phyloP scores from a whole-genome alignment of 2,888 invertebrate species.

The Trachelus tabidus region DNA sequence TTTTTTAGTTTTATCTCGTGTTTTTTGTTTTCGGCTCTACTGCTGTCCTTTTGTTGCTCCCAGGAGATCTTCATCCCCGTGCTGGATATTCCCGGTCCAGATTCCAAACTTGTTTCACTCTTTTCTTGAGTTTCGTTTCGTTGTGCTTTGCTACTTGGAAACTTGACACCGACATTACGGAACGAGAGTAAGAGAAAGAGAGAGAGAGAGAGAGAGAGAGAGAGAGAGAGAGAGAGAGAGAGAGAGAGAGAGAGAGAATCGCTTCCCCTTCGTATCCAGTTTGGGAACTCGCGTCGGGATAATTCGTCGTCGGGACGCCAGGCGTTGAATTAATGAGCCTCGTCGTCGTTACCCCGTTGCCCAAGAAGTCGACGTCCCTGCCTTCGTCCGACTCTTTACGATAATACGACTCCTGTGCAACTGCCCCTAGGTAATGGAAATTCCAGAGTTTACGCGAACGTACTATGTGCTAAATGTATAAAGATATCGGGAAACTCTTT shows the following conservation, averaged over 20 bases:
- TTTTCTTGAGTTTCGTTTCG: background rate
- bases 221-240: background rate
- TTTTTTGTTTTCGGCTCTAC: too few species aligned
- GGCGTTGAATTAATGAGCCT: background rate
- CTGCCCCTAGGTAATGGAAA: background rate
- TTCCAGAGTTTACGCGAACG: background rate
- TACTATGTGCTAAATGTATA: background rate
- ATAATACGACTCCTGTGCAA: background rate
- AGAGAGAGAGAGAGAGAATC: background rate
- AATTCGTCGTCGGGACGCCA: background rate
- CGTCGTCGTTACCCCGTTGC: background rate
- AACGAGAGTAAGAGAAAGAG: too few species aligned
- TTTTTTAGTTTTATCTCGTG: too few species aligned
- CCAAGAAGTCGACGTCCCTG: background rate
- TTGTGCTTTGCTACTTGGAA: background rate
- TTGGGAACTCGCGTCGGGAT: background rate
- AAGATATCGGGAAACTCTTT: background rate
- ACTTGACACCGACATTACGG: background rate
- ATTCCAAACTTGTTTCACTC: background rate
- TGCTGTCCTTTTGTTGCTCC: background rate
- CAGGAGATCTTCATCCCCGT: background rate
- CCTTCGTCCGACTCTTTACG: background rate
- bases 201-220: too few species aligned
- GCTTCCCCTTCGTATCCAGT: background rate
- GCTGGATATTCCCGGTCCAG: background rate